Evolutionary conservation across 2,113 vertebrate species (phyloP), one percentile per base, ranked within the genome.

Genomic region (Ornithorhynchus anatinus): DNA sequence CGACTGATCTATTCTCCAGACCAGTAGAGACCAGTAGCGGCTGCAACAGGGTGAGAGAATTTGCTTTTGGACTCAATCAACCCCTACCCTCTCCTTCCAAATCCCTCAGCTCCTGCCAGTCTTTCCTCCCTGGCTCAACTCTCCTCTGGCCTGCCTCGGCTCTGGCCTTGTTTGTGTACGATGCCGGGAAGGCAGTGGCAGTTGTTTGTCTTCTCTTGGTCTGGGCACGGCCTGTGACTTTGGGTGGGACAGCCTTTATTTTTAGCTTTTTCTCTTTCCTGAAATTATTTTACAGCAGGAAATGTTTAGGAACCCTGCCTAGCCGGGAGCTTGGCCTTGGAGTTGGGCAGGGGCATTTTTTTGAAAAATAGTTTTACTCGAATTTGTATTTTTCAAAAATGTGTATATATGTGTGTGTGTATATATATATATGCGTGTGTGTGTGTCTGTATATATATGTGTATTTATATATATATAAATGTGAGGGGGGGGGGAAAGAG

Each of bases 291-390:
- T 54, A 40, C 61, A 65, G 60, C 44, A 70, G 68, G 50, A 78
- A 72, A 68, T 50, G 44, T 75, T 75, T 70, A 53, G 44, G 47
- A 54, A 42, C 53, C 63, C 71, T 62, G 53, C 62, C 72, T 62
- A 75, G 75, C 62, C 79, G 74, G 45, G 54, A 75, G 62, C 15
- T 69, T n/a, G n/a, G n/a, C n/a, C n/a, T n/a, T n/a, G n/a, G n/a
- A 59, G 69, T 59, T 58, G 69, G 6, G 1, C 50, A 51, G 45
- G 38, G 27, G 72, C 52, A 47, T 59, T 65, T 61, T 68, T 44
- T 33, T 59, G 32, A 25, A 53, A 44, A 11, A 4, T 5, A 53
- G 58, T 36, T 1, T 10, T 43, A 54, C n/a, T n/a, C n/a, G n/a
- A n/a, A n/a, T n/a, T n/a, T n/a, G n/a, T n/a, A n/a, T n/a, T n/a